Base-by-base conservation (phyloP, 1,140 invertebrate species). In the Pseudomyrmex cubaensis region DNA sequence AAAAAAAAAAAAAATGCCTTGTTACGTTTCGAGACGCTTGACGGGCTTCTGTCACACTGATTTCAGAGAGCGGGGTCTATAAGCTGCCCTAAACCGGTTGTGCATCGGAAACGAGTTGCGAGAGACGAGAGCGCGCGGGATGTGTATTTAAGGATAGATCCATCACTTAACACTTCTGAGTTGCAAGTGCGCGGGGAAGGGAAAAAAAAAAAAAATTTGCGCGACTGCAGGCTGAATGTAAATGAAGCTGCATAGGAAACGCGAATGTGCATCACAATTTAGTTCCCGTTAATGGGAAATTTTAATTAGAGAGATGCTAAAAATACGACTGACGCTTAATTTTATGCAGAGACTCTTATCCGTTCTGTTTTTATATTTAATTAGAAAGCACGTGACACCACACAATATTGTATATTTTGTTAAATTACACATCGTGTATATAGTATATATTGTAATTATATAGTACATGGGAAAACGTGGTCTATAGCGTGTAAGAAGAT, bases 31-130 rank as follows among this genome's bases (percentile, higher is more conserved):
- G 46, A 44, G 62, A 59, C 62, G 3, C 56, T 80, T 80, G 54
- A 72, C n/a, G 76, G 76, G 66, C 66, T 80, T 80, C 66, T 48
- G 20, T 35, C 48, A 66, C 66, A 66, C 76, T 72, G 76, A 72
- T 80, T 72, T 80, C 76, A 70, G 76, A 70, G 76, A 48, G 44
- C 15, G 22, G 22, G n/a, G 22, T 52, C 56, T 35, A 35, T 35
- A 35, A 35, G 12, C 76, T 46, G 35, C 64, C 59, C 61, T 61
- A 54, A 80, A 72, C 76, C 76, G 76, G 76, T 72, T 80, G 54
- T 15, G 73, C 52, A 69, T 12, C 17, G 50, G 35, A 8, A 54
- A 56, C 15, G 54, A 59, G 44, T 59, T 57, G 54, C 20, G 20
- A 48, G 35, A 72, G 66, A 48, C 70, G 66, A n/a, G 7, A n/a